Percentiles rank a stretch among this genome's conserved stretches.
Evolutionary conservation across 2,888 invertebrate species (phyloP).

Genomic region (Geotrupes spiniger): DNA sequence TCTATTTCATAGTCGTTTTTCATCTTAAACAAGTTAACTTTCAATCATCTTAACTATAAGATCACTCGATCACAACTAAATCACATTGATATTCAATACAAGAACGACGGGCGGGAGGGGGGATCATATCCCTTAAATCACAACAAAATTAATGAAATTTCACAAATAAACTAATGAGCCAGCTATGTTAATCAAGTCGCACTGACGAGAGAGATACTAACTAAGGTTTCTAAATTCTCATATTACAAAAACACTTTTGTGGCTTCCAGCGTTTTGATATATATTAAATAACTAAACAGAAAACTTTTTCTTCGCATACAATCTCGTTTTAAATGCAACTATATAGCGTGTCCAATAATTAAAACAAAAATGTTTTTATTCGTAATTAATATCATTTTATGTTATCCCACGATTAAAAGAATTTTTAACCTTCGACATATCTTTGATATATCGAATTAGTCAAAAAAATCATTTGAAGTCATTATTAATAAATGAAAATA

Average conservation of each 20-base stretch:
- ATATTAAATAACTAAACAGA: slow-evolving; percentile 11
- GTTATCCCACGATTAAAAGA: not conserved
- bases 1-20: slow-evolving; percentile 13
- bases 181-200: too few relatives aligned
- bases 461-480: too few relatives aligned
- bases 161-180: too few relatives aligned
- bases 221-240: slow-evolving; percentile 3
- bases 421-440: too few relatives aligned
- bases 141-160: too few relatives aligned
- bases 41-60: slow-evolving; percentile 19
- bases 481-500: too few relatives aligned
- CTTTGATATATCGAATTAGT: too few relatives aligned
- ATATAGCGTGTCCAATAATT: too few relatives aligned
- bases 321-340: not conserved
- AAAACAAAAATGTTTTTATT: too few relatives aligned
- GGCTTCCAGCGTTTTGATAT: slow-evolving; percentile 20
- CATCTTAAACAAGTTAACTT: slow-evolving; percentile 16
- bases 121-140: not conserved
- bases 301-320: not conserved
- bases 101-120: not conserved
- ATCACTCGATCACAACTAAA: slow-evolving; percentile 2
- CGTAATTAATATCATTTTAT: too few relatives aligned
- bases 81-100: not conserved
- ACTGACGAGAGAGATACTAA: not conserved
- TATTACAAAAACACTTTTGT: slow-evolving; percentile 11